Evolutionary conservation across 2,113 vertebrate genomes (phyloP).

Genomic region (Atherinomorus stipes): DNA sequence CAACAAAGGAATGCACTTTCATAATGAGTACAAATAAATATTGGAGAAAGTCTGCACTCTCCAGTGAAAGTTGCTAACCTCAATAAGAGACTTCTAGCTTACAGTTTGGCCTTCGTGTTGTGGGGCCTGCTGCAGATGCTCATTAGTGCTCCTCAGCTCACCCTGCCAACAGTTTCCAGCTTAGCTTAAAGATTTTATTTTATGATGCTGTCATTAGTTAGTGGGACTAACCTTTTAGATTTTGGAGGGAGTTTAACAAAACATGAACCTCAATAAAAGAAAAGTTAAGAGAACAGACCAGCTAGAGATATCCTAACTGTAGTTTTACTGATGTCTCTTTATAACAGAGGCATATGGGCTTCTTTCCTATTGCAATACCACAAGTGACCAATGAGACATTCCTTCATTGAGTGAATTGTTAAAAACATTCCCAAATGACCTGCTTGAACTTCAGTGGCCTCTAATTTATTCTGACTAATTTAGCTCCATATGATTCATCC

Average conservation of each 20-base stretch:
- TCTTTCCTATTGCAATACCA: not conserved
- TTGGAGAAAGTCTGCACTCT: not conserved
- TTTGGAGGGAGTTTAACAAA: not conserved
- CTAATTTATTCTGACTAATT: not conserved
- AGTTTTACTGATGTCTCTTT: not conserved
- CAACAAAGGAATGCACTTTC: too few species aligned
- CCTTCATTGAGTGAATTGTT: not conserved
- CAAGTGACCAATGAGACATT: not conserved
- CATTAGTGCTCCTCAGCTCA: not conserved
- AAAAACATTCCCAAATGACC: not conserved
- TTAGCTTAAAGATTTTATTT: not conserved
- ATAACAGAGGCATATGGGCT: not conserved
- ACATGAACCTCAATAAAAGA: not conserved
- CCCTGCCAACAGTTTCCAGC: not conserved
- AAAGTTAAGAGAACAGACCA: not conserved
- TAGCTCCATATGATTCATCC: slow-evolving; percentile 4
- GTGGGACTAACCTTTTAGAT: not conserved
- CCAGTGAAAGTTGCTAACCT: not conserved
- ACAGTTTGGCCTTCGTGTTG: too few species aligned
- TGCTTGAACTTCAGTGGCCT: not conserved
- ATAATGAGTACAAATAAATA: too few species aligned
- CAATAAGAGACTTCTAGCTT: not conserved
- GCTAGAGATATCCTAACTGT: not conserved
- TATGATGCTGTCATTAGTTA: not conserved
- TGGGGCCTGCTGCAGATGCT: not conserved